Evolutionary conservation across 2,113 vertebrate species (phyloP), one percentile per base, ranked within the genome.

Genomic region (Corythaeola cristata): DNA sequence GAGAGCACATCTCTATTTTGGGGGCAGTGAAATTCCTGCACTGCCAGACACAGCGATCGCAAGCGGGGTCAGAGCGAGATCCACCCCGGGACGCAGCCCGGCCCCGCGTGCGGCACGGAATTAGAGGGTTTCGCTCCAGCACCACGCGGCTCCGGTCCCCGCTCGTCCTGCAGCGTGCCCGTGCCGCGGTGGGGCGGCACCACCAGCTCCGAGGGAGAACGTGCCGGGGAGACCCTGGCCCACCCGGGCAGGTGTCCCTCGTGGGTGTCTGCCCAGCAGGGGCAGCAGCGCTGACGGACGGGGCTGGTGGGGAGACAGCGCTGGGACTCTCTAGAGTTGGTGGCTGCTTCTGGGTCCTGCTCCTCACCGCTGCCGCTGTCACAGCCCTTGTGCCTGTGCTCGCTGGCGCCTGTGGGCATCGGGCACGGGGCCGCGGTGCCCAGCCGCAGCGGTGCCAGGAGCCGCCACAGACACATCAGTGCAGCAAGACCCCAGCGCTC

Each of bases 341-440:
- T 52, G 90, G 45, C 58, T 68, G 26, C 28, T 69, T 11, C 18
- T 50, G 37, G 14, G 24, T 58, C 8, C 71, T 28, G 75, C 67
- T 68, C 44, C 73, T 72, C 53, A 7, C 80, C 3, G 6, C 4
- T 4, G 82, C 60, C 5, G 2, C 52, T 9, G 33, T 3, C 9
- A 2, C 0, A 7, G 13, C 45, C 21, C 69, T 44, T 0, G 0
- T 0, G 5, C 50, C 56, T 4, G 18, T 14, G 27, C 66, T 62
- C 0, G 2, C 15, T 44, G 78, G 64, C 3, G 2, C 30, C 69
- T 3, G 5, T 5, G 24, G 49, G 52, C 53, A 14, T 12, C 0
- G 0, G 26, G 47, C 28, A 26, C 0, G 0, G 23, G 58, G 33
- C n/a, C 1, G 0, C 2, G 41, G 50, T 4, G 4, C 30, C 39